phyloP scores from a whole-genome alignment of 2,797 vertebrate species.

The Oreonectes daqikongensis region DNA sequence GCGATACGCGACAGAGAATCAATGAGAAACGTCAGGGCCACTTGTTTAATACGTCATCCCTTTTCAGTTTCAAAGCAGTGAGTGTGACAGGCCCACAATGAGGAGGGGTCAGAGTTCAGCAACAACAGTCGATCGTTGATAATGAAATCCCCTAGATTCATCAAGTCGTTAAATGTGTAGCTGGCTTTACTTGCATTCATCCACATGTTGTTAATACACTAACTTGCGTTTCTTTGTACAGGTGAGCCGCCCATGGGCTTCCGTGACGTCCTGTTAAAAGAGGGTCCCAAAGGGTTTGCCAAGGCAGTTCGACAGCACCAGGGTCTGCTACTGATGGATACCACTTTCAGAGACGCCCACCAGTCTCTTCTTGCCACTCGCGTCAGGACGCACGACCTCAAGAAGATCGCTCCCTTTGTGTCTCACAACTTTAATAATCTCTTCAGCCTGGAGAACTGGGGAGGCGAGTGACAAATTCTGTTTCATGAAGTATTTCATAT shows the following conservation, averaged over 20 bases:
- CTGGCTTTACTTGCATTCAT: slow-evolving; percentile 4
- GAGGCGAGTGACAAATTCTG: slow-evolving; percentile 75
- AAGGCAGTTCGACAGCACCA: slow-evolving; percentile 82
- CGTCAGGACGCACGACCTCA: slow-evolving; percentile 91
- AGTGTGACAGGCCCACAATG: not conserved
- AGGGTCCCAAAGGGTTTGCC: slow-evolving; percentile 87
- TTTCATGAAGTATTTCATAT: not conserved
- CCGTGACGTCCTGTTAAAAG: slow-evolving; percentile 82
- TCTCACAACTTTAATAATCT: slow-evolving; percentile 88
- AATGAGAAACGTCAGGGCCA: not conserved
- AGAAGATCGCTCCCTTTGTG: slow-evolving; percentile 87
- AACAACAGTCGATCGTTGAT: not conserved
- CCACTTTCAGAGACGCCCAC: slow-evolving; percentile 94
- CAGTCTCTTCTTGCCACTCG: slow-evolving; percentile 93
- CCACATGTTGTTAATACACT: not conserved
- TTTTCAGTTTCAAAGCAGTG: slow-evolving; percentile 8
- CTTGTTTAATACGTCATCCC: slow-evolving; percentile 24
- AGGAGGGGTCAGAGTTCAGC: slow-evolving; percentile 9
- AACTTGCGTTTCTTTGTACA: slow-evolving; percentile 55
- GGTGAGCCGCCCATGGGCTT: slow-evolving; percentile 84
- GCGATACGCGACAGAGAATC: slow-evolving; percentile 7
- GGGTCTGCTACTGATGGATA: slow-evolving; percentile 91
- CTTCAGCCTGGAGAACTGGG: slow-evolving; percentile 94
- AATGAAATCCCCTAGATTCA: not conserved
- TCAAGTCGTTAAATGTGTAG: slow-evolving; percentile 16